Evolutionary conservation across 2,797 vertebrate genomes (phyloP), one percentile per base, ranked within the genome.

Genomic region (Danio tinwini): DNA sequence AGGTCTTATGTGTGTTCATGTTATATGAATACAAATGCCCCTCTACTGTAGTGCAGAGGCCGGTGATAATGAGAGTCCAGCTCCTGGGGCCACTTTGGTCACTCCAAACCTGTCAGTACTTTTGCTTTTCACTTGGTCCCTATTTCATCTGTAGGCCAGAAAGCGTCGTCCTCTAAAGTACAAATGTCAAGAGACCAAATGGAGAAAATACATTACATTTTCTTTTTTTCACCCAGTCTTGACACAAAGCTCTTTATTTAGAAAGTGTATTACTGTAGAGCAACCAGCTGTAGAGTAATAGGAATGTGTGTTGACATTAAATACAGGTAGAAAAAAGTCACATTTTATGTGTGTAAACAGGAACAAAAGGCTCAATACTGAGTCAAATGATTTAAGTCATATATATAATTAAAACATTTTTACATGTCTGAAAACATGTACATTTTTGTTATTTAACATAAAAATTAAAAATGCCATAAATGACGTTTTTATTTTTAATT

Each of bases 171-270:
- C 76, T 63, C 74, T 64, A 59, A 74, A 63, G 80, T 67, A 64
- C 40, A 75, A 45, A 52, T 83, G 58, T 74, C 80, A 67, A 44
- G 58, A 52, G 52, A 72, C 37, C 61, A 53, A 83, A 76, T 45
- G 50, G 42, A 64, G 65, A 83, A 83, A 81, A 74, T 76, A 47
- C 75, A 74, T 83, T 80, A 40, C 59, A 78, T 80, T 78, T 70
- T 49, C 21, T 52, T 49, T 56, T 68, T 19, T 53, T 50, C 47
- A 52, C 42, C 67, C 69, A 52, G 47, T 79, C 71, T 37, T 17
- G n/a, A 78, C 52, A 84, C 49, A 3, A 39, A 73, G 49, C 56
- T 68, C 81, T 87, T 86, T 81, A 83, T 82, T 79, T 83, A 70
- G 73, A 82, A 80, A 68, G 56, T 70, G 59, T 73, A 84, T 82